Base-by-base conservation (phyloP, 1,140 invertebrate species). In the Mya arenaria region DNA sequence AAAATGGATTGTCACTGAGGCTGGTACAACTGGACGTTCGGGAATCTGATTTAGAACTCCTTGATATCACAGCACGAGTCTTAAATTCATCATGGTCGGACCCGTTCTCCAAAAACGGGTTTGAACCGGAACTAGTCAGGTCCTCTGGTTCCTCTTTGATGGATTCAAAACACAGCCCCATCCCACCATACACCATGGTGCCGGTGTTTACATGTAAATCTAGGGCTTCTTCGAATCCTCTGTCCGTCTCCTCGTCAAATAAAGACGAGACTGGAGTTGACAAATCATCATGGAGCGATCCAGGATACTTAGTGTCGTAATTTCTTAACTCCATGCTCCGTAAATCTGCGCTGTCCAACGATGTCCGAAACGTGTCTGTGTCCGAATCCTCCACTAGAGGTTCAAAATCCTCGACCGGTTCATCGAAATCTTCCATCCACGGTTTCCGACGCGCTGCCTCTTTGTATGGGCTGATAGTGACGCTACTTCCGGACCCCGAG, bases 141-240 rank as follows among this genome's bases (percentile, higher is more conserved):
- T 86, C 83, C 34, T 86, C 85, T 25, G 85, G 83, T 74, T 86
- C 85, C 37, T 86, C 85, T 48, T 81, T 78, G 15, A 86, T 86
- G n/a, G 85, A 84, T 37, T 86, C 85, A 60, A 86, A 86, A 80
- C 75, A 82, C 44, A 82, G 17, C 19, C 80, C 82, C 13, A 84
- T 56, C 6, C 71, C 55, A n/a, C 82, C 82, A 58, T 82, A 82
- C n/a, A 81, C 37, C n/a, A 55, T 63, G 1, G 28, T 17, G 15
- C 71, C 55, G 0, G 75, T 23, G n/a, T 37, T 68, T 23, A 83
- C 71, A 65, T 83, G 69, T 52, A 58, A 4, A 4, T 84, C 79
- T 4, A 86, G 52, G 4, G 85, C 83, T 13, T 84, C 80, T 30
- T 86, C 85, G 52, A 84, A 84, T 15, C 80, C 80, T 13, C 75